A percentile compares a stretch with the other conserved stretches of the same genome.
These are phyloP conservation scores for Bothrops jararaca DNA, from an alignment of 2,113 vertebrate genomes.

Conservation along the genomic window DNA sequence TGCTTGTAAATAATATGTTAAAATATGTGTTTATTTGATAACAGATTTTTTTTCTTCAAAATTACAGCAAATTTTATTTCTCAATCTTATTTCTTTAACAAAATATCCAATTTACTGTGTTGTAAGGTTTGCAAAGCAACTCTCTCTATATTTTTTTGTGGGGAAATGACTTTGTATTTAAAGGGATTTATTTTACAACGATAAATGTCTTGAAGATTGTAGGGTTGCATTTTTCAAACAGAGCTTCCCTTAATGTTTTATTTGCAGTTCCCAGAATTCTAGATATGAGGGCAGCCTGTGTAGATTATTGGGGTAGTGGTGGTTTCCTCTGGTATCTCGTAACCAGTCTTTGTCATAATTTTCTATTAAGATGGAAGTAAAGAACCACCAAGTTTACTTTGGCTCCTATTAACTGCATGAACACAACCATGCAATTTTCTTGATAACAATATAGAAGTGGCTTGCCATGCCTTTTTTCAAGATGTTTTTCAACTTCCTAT, in stretches of 20 bases:
- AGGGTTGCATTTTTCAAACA: not conserved
- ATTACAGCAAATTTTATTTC: not conserved
- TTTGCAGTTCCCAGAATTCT: not conserved
- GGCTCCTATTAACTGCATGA: not conserved
- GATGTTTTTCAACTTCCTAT: not conserved
- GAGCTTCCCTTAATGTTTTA: not conserved
- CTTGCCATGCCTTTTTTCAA: not conserved
- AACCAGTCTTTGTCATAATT: not conserved
- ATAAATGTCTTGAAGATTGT: not conserved
- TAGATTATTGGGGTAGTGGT: not conserved
- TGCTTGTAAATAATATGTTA: conserved; percentile 3
- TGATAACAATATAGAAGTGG: not conserved
- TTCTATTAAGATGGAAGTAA: not conserved
- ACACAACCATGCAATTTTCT: not conserved
- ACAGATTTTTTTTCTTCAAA: not conserved
- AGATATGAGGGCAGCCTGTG: not conserved
- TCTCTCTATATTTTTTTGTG: not conserved
- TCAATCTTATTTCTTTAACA: not conserved
- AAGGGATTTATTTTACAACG: not conserved
- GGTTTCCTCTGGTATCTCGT: not conserved
- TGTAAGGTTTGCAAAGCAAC: not conserved
- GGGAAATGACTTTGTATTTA: not conserved
- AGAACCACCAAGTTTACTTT: not conserved
- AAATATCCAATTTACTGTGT: not conserved
- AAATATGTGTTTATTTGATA: not conserved